Conservation (phyloP, 1,140 invertebrate species). For the Grapholita molesta region DNA sequence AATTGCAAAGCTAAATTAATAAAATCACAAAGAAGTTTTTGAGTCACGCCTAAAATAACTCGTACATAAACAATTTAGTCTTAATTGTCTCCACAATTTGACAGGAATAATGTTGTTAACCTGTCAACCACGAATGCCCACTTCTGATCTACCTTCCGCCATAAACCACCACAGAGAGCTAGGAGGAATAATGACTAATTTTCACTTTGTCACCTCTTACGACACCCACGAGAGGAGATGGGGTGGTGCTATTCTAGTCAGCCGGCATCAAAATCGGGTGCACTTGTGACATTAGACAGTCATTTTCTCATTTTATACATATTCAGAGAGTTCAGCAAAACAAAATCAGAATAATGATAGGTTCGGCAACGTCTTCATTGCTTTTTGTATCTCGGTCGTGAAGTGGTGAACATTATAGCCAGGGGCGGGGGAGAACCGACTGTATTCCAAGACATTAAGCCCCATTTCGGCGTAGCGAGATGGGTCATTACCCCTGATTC, state of each 20-base stretch:
- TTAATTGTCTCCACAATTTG: no score
- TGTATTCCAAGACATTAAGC: slow-evolving; percentile 54
- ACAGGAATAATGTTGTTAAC: no score
- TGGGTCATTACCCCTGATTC: slow-evolving; percentile 48
- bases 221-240: no score
- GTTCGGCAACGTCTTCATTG: background rate
- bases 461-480: slow-evolving; percentile 41
- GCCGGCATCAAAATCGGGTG: no score
- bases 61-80: background rate
- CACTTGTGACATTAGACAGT: no score
- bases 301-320: background rate
- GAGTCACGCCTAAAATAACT: background rate
- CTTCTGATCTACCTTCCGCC: no score
- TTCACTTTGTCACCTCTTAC: no score
- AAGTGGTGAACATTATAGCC: slow-evolving; percentile 6
- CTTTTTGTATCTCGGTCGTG: background rate
- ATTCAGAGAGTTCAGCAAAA: background rate
- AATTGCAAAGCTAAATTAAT: background rate
- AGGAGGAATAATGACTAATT: no score
- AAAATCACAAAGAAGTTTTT: background rate
- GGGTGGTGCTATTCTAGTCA: no score
- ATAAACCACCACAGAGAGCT: no score
- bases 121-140: no score
- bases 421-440: background rate
- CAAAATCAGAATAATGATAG: background rate